Base-by-base conservation (phyloP, 1,140 invertebrate genomes). In the Lamellibrachia luymesi region DNA sequence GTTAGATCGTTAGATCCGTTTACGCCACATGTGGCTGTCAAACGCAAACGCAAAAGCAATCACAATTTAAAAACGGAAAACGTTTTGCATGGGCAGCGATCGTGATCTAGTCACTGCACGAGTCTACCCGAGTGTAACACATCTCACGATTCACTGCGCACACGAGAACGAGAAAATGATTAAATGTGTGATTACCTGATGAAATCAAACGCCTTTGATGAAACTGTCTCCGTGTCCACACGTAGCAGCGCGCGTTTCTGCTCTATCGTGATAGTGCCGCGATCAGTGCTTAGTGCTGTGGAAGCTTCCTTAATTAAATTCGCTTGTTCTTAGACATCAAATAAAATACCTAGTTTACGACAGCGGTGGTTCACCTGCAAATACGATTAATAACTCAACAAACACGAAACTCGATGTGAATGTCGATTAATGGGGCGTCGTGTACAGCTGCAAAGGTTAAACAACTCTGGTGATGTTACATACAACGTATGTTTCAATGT, bases 151-250 rank as follows among this genome's bases (percentile, higher is more conserved):
- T 80, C 8, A 80, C 64, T 80, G 64, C 13, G 25, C 64, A 80
- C 64, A 22, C 2, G 64, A 80, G 64, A 80, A 80, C 64, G 64
- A 80, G 13, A 80, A 80, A 80, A 80, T 80, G 64, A 80, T 80
- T 80, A 80, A 80, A 80, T 80, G 64, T 80, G 25, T 80, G 64
- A 80, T 80, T 80, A 80, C 64, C 64, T 80, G 64, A 80, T 80
- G 64, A 80, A 80, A 80, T 80, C 64, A 80, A 80, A 80, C 64
- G 64, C 64, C 64, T 80, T 80, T 80, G 64, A 80, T 80, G 64
- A 80, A 80, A 80, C 13, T 80, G 1, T 80, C 13, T 17, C 13
- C 64, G 13, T 10, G 64, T 80, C 64, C 25, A 80, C 64, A 80
- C 64, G 64, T 80, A 80, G 7, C 38, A 38, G 64, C 13, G 52